These are phyloP conservation scores for Pseudolaguvia tuberculata DNA, from an alignment of 2,113 vertebrate genomes.

Conservation along the genomic window DNA sequence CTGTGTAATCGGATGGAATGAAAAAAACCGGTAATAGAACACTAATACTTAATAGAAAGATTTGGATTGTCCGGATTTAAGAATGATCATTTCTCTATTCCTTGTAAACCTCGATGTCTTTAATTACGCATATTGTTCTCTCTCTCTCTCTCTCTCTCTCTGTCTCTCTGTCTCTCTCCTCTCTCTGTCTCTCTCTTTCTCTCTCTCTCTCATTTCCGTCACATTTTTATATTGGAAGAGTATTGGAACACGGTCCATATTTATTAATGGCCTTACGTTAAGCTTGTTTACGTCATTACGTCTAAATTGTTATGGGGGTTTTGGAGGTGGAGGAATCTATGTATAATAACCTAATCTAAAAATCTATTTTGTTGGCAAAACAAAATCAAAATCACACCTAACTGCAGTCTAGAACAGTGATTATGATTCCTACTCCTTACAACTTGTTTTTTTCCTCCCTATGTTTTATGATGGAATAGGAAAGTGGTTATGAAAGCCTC, in stretches of 20 bases:
- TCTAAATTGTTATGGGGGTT: not conserved
- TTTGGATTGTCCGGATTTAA: slow-evolving; percentile 4
- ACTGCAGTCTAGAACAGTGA: not conserved
- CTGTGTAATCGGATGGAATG: slow-evolving; percentile 43
- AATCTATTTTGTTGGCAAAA: not conserved
- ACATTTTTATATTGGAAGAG: not conserved
- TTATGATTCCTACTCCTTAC: not conserved
- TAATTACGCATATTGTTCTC: not conserved
- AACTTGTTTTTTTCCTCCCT: not conserved
- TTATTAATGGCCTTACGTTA: not conserved
- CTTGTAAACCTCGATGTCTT: slow-evolving; percentile 3
- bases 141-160: not conserved
- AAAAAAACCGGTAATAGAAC: slow-evolving; percentile 56
- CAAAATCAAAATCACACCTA: not conserved
- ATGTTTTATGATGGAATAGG: slow-evolving; percentile 60
- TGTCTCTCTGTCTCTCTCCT: not conserved
- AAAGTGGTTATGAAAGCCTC: slow-evolving; percentile 65
- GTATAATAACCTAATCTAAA: not conserved
- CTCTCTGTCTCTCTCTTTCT: not conserved
- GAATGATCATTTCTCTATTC: not conserved
- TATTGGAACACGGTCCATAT: not conserved
- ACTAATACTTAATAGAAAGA: slow-evolving; percentile 30
- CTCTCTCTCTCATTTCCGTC: no score
- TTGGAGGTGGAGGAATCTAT: not conserved
- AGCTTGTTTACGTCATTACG: not conserved